These are phyloP conservation scores for Leucopternis melanops DNA, from an alignment of 2,113 vertebrate species.

Conservation along the genomic window DNA sequence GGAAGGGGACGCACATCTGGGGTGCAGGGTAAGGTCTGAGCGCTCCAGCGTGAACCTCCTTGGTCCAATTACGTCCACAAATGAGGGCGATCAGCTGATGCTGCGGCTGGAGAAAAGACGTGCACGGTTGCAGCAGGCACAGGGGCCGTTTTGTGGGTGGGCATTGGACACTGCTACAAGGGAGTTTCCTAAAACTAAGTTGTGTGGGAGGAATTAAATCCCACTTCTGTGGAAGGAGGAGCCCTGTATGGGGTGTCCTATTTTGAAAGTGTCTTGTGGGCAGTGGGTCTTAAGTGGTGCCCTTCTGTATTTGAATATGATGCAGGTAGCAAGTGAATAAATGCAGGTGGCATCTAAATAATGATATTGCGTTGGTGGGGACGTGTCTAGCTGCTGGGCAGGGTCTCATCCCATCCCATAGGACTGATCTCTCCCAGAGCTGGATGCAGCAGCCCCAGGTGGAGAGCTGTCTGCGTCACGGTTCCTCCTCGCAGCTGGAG, in stretches of 20 bases:
- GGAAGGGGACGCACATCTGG: fast-evolving
- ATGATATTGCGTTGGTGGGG: fast-evolving
- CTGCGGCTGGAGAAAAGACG: neutral
- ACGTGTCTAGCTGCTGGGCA: neutral
- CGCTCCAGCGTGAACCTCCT: neutral
- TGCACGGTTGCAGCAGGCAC: fast-evolving
- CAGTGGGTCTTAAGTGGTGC: neutral
- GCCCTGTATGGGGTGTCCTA: fast-evolving
- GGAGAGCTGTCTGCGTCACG: fast-evolving
- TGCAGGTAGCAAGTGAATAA: neutral
- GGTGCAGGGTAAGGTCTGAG: neutral
- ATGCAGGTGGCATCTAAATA: neutral
- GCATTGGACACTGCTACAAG: fast-evolving
- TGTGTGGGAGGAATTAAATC: neutral
- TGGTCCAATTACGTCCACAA: fast-evolving
- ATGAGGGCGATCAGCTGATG: neutral
- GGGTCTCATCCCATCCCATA: neutral
- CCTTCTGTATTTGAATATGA: neutral
- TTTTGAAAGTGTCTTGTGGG: fast-evolving
- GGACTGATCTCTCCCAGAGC: neutral
- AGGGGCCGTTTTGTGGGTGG: neutral
- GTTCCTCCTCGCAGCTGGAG: neutral
- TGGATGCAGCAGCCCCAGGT: neutral
- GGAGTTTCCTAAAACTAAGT: neutral
- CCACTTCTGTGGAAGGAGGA: neutral